Evolutionary conservation across 2,797 vertebrate genomes (phyloP).

Genomic region (Sylvilagus floridanus): DNA sequence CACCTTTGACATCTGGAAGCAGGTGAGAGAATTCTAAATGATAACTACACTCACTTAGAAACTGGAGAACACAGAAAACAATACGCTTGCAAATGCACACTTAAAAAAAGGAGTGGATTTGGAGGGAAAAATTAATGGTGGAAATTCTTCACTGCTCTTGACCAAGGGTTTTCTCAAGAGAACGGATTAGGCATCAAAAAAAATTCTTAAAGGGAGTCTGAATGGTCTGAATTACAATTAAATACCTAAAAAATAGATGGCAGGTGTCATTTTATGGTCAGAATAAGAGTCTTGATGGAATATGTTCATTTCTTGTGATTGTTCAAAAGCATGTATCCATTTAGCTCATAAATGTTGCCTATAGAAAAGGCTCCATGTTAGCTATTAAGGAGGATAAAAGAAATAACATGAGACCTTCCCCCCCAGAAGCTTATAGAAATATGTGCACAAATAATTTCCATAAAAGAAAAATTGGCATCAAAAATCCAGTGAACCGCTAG

Average conservation of each 20-base stretch:
- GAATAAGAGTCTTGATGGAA: not conserved
- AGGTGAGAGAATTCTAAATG: slow-evolving; percentile 76
- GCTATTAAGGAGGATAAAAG: not conserved
- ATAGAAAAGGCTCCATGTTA: not conserved
- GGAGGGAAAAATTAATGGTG: slow-evolving; percentile 12
- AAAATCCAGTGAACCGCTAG: not conserved
- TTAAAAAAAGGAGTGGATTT: not conserved
- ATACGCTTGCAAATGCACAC: slow-evolving; percentile 48
- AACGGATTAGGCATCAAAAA: not conserved
- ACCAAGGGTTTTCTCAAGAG: not conserved
- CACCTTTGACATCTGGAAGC: slow-evolving; percentile 78
- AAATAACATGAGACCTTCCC: not conserved
- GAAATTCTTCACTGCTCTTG: slow-evolving; percentile 18
- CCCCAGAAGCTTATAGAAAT: not conserved
- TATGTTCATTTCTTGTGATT: not conserved
- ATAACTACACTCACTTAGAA: slow-evolving; percentile 60
- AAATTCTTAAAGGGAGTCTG: not conserved
- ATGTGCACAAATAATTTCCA: not conserved
- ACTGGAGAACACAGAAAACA: slow-evolving; percentile 63
- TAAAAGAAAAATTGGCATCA: not conserved
- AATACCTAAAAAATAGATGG: slow-evolving; percentile 30
- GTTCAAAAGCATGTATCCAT: not conserved
- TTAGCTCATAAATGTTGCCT: not conserved
- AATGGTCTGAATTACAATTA: not conserved
- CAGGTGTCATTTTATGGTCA: not conserved